Percentiles rank a stretch among this genome's conserved stretches.
Conservation (phyloP, 2,113 vertebrate genomes). For the Illadopsis cleaveri region DNA sequence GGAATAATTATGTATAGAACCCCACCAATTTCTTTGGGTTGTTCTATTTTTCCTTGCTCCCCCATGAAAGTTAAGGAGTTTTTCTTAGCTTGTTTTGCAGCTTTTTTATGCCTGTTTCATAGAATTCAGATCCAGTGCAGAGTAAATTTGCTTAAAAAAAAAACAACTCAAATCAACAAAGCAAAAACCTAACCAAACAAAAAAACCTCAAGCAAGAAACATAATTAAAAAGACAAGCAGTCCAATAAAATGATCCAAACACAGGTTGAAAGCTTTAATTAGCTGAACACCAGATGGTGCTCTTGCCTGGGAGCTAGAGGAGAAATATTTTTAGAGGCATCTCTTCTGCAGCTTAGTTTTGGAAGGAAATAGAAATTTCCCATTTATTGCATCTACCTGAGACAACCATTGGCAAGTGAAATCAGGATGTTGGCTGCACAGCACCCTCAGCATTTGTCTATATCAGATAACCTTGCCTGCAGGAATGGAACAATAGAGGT, state of each 20-base stretch:
- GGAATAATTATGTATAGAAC: background rate
- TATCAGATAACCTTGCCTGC: background rate
- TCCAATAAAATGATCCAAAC: background rate
- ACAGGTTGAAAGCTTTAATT: background rate
- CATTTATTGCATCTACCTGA: background rate
- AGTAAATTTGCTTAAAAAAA: background rate
- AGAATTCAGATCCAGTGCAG: background rate
- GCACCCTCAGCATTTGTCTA: background rate
- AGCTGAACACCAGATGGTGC: conserved; percentile 75
- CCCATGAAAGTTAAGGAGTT: background rate
- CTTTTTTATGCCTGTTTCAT: background rate
- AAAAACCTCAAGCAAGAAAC: background rate
- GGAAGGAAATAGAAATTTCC: background rate
- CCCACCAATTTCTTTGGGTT: background rate
- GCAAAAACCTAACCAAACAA: background rate
- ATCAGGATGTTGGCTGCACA: background rate
- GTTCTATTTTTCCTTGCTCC: accelerated
- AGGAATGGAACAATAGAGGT: background rate
- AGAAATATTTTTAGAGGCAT: background rate
- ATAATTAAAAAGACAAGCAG: background rate
- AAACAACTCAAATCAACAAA: background rate
- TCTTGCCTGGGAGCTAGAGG: conserved; percentile 48
- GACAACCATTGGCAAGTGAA: background rate
- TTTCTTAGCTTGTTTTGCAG: background rate
- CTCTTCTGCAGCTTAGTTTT: background rate